Evolutionary conservation across 2,113 vertebrate genomes (phyloP), one percentile per base, ranked within the genome.

Genomic region (Gulo gulo): DNA sequence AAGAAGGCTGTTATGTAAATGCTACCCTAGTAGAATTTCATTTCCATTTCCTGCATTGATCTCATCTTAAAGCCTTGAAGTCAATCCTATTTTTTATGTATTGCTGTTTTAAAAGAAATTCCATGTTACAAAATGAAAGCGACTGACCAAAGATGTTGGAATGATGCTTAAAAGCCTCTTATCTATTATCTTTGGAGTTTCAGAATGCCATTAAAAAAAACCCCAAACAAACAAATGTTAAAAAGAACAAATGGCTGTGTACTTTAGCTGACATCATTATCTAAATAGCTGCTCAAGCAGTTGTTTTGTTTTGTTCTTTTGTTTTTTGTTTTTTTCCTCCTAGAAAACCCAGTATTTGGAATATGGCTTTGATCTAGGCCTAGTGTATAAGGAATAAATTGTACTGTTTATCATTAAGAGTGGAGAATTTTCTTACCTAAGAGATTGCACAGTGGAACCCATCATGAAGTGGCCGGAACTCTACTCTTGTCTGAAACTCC

Each of bases 1-100:
- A 93, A 96, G 76, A 92, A 80, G 61, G 78, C 59, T 96, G 92
- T 95, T 91, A 97, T 96, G 97, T 79, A 97, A 97, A 97, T 97
- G 36, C 65, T 57, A 15, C 34, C 45, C 47, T 83, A 1, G 42
- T 55, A 47, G 91, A 93, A 79, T 50, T 93, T 78, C 52, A 52
- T 96, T 96, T 87, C 85, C 81, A 83, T 91, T 96, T 97, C 84
- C 96, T 73, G n/a, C 88, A 82, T 39, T 94, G 90, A 96, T 96
- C 92, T 96, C 96, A 83, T 94, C 59, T 95, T 92, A 79, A 91
- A 97, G 63, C 71, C 82, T 95, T 82, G 84, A 71, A 96, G 71
- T 96, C 84, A n/a, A 80, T 86, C 78, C 31, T 7, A 13, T 85
- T 88, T 79, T 88, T 55, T 92, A 85, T 73, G 39, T 67, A 88